Conservation (phyloP, 2,888 invertebrate genomes). For the Protonemura montana region DNA sequence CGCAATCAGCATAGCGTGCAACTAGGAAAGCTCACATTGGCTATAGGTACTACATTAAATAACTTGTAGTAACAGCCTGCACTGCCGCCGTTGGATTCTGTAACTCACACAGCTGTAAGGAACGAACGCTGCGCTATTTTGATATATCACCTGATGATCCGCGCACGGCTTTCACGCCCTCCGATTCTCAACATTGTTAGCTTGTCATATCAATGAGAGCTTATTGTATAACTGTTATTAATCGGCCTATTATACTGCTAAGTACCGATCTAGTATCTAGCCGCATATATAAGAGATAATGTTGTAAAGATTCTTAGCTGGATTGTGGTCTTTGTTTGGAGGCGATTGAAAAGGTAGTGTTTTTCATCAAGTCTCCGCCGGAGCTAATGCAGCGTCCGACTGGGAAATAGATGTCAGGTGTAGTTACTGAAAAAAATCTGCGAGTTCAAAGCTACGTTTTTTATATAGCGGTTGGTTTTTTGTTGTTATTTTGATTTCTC, state of each 20-base stretch:
- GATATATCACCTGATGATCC: neutral
- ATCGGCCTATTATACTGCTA: slow-evolving; percentile 12
- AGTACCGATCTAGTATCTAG: neutral
- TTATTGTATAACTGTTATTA: slow-evolving; percentile 12
- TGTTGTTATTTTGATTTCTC: neutral
- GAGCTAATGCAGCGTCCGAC: neutral
- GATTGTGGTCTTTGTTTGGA: neutral
- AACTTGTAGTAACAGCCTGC: neutral
- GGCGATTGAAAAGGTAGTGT: neutral
- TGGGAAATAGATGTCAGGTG: neutral
- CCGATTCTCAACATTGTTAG: slow-evolving; percentile 2
- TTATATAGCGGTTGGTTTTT: neutral
- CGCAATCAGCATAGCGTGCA: neutral
- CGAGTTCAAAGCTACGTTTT: neutral
- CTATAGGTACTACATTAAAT: neutral
- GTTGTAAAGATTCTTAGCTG: neutral
- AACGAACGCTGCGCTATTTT: neutral
- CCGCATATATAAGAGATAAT: neutral
- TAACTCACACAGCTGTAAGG: neutral
- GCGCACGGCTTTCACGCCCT: neutral
- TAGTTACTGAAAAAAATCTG: neutral
- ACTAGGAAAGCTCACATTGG: neutral
- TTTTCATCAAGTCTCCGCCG: neutral
- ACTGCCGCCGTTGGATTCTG: neutral
- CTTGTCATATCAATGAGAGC: slow-evolving; percentile 12